Conservation (phyloP, 2,113 vertebrate genomes). For the Tachuris rubrigastra region DNA sequence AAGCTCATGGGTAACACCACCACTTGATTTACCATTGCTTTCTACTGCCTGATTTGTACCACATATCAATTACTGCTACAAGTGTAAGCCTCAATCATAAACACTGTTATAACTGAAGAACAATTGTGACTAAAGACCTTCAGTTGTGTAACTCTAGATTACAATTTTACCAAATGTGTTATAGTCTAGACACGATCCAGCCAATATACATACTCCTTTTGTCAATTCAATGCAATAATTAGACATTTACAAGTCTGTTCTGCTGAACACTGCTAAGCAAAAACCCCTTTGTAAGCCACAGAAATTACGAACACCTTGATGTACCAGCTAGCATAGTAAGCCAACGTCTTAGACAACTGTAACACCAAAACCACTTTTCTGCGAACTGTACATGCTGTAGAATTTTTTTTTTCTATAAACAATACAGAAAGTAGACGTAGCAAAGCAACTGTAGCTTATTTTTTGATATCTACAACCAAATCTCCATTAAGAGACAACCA, state of each 20-base stretch:
- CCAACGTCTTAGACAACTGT: fast-evolving
- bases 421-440: neutral
- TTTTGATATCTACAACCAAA: neutral
- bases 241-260: neutral
- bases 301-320: neutral
- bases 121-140: neutral
- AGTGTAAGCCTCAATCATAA: neutral
- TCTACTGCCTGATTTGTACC: neutral
- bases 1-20: neutral
- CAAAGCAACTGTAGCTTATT: fast-evolving
- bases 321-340: neutral
- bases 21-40: neutral
- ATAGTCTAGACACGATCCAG: neutral
- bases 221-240: neutral
- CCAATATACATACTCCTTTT: neutral
- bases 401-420: neutral
- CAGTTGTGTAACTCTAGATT: neutral
- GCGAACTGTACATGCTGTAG: neutral
- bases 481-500: neutral
- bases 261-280: neutral
- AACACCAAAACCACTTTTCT: neutral
- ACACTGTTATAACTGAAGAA: neutral
- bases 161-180: fast-evolving
- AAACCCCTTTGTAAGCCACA: neutral
- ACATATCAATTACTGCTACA: neutral